Conservation (phyloP, 2,797 vertebrate species). For the Rhinatrema bivittatum region DNA sequence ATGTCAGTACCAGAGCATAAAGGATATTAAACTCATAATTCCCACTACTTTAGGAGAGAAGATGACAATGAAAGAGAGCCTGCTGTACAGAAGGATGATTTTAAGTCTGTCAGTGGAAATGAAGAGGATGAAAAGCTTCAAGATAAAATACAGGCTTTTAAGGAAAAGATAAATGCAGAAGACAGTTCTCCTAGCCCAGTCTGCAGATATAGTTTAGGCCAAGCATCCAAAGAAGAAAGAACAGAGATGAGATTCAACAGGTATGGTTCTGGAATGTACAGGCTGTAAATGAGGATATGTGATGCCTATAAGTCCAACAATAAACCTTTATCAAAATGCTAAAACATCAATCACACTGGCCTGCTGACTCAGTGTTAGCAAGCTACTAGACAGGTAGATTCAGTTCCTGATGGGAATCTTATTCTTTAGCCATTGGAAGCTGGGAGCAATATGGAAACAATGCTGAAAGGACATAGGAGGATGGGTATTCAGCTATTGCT, state of each 20-base stretch:
- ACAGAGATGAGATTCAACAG: constrained; percentile 80
- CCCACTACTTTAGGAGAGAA: constrained; percentile 51
- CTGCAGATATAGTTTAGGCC: constrained; percentile 70
- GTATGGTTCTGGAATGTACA: constrained; percentile 38
- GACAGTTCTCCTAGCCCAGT: constrained; percentile 49
- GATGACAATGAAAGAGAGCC: constrained; percentile 29
- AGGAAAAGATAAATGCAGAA: constrained; percentile 60
- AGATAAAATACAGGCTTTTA: constrained; percentile 71
- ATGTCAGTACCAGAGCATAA: neutral
- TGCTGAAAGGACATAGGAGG: too few relatives aligned
- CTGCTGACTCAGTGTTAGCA: too few relatives aligned
- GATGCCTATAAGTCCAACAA: constrained; percentile 1
- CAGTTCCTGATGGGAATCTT: too few relatives aligned
- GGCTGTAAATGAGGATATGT: neutral
- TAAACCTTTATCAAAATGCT: neutral
- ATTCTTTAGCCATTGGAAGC: too few relatives aligned
- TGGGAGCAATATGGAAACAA: too few relatives aligned
- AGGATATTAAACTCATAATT: too few relatives aligned
- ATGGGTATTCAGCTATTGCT: too few relatives aligned
- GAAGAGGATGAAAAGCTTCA: constrained; percentile 62
- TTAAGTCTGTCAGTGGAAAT: constrained; percentile 10
- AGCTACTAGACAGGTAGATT: too few relatives aligned
- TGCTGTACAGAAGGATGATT: constrained; percentile 27
- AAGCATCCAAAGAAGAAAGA: constrained; percentile 66
- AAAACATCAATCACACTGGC: too few relatives aligned